phyloP scores from a whole-genome alignment of 1,140 invertebrate genomes.

The Neodiprion virginianus region DNA sequence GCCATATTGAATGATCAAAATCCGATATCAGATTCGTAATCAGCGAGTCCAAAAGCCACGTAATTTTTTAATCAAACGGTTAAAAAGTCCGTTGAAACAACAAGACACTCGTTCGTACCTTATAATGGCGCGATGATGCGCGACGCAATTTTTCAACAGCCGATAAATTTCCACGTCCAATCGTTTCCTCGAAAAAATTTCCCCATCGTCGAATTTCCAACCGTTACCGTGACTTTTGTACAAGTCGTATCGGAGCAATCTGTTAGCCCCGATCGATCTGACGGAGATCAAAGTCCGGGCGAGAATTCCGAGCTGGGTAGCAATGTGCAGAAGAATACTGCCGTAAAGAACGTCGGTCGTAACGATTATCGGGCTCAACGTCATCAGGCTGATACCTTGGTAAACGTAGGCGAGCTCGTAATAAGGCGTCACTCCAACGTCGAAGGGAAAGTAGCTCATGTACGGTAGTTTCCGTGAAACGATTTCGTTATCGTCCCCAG shows the following conservation, averaged over 20 bases:
- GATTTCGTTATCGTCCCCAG: too few species aligned
- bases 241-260: too few species aligned
- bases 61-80: too few species aligned
- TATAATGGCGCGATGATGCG: background rate
- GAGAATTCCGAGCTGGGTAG: background rate
- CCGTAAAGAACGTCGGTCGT: conserved; percentile 1
- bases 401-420: background rate
- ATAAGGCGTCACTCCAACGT: background rate
- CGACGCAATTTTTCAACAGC: background rate
- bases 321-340: background rate
- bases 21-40: too few species aligned
- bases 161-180: background rate
- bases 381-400: background rate
- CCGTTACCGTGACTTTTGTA: too few species aligned
- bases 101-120: background rate
- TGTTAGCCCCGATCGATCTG: background rate
- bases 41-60: too few species aligned
- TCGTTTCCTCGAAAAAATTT: background rate
- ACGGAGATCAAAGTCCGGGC: background rate
- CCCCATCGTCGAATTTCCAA: too few species aligned
- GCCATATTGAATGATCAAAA: too few species aligned
- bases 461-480: background rate
- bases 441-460: background rate
- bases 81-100: too few species aligned
- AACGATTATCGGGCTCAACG: background rate